A percentile compares a stretch with the other conserved stretches of the same genome.
Conservation (phyloP, 2,113 vertebrate species). For the Capricornis sumatraensis region DNA sequence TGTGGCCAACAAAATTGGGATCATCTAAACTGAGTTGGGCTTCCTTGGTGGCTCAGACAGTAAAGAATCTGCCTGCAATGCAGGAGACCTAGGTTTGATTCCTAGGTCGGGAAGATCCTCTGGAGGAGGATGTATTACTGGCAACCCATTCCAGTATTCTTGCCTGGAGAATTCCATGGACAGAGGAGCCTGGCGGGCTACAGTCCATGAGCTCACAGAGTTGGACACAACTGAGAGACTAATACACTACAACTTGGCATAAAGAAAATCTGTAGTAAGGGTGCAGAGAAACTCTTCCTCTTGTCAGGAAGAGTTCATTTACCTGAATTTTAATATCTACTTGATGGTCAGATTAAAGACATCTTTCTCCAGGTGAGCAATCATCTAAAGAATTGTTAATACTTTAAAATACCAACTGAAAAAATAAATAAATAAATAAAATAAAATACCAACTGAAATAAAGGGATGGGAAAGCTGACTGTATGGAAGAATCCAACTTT, state of each 20-base stretch:
- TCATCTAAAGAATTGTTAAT: not conserved
- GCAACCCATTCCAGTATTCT: not conserved
- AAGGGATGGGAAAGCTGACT: not conserved
- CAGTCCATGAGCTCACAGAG: not conserved
- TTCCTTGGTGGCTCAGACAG: not conserved
- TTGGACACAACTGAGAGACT: not conserved
- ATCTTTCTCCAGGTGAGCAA: not conserved
- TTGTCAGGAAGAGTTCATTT: not conserved
- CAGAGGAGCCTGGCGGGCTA: not conserved
- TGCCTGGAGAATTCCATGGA: not conserved
- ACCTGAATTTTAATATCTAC: not conserved
- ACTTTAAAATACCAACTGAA: not conserved
- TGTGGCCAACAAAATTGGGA: not conserved
- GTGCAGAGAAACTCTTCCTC: not conserved
- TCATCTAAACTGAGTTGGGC: not conserved
- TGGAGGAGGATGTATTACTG: not conserved
- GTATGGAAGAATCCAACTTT: slow-evolving; percentile 16
- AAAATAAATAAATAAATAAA: too few species aligned
- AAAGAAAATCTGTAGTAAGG: not conserved
- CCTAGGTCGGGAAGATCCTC: not conserved
- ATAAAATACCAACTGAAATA: not conserved
- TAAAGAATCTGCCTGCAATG: not conserved
- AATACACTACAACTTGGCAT: not conserved
- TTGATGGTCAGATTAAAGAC: not conserved
- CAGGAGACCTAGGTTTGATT: not conserved